These are phyloP conservation scores for Triplophysa dalaica DNA, from an alignment of 2,113 vertebrate genomes.

Conservation along the genomic window DNA sequence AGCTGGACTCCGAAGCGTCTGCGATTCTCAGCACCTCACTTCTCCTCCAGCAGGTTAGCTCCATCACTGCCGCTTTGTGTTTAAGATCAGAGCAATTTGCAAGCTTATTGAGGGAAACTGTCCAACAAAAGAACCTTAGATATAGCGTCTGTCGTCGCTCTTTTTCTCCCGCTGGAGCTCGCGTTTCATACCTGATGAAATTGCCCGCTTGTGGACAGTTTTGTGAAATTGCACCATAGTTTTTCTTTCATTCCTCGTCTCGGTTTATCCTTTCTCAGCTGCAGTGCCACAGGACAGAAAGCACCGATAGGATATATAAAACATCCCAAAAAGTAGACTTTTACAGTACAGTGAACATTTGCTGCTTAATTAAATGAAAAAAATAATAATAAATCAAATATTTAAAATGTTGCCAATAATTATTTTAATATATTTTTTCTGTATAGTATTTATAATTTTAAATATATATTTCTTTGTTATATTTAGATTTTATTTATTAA, in stretches of 20 bases:
- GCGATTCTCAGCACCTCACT: conserved; percentile 84
- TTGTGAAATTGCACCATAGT: conserved; percentile 30
- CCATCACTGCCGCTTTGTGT: conserved; percentile 81
- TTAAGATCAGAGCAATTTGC: conserved; percentile 92
- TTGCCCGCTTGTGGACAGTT: conserved; percentile 42
- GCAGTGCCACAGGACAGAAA: not conserved
- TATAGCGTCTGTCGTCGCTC: conserved; percentile 79
- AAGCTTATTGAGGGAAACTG: conserved; percentile 78
- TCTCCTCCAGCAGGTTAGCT: conserved; percentile 75
- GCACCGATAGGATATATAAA: not conserved
- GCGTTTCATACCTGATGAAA: conserved; percentile 61
- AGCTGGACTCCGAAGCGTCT: conserved; percentile 77
- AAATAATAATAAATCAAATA: no score
- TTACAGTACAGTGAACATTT: no score
- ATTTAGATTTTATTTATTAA: no score
- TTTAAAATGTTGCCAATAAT: no score
- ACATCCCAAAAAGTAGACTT: not conserved
- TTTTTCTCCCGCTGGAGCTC: conserved; percentile 68
- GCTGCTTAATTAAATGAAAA: not conserved
- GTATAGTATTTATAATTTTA: no score
- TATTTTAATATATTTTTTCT: no score
- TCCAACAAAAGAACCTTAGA: conserved; percentile 84
- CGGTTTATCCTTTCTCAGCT: not conserved
- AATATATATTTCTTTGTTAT: no score
- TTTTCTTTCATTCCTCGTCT: conserved; percentile 15